These are phyloP conservation scores for Psittacula derbiana DNA, from an alignment of 2,797 vertebrate genomes.

Conservation along the genomic window DNA sequence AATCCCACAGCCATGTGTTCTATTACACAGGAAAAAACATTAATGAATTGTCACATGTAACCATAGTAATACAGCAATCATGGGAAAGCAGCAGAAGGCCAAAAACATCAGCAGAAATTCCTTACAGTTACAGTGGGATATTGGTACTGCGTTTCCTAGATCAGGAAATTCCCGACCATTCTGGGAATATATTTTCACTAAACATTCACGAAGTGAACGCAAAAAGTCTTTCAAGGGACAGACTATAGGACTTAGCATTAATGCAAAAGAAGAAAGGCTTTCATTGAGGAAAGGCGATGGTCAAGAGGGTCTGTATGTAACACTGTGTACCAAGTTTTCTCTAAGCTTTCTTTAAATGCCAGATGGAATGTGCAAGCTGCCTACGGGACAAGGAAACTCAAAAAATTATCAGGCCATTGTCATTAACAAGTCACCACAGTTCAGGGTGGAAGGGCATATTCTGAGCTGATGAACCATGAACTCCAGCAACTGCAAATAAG, in stretches of 20 bases:
- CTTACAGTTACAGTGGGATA: neutral
- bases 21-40: neutral
- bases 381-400: neutral
- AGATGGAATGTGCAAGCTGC: neutral
- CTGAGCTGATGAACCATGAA: neutral
- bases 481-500: neutral
- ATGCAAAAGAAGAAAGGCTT: neutral
- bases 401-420: neutral
- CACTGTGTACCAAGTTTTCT: neutral
- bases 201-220: accelerated
- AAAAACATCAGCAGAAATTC: neutral
- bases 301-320: accelerated
- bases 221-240: neutral
- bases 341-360: neutral
- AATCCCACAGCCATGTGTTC: neutral
- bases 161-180: neutral
- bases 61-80: accelerated
- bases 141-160: neutral
- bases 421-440: neutral
- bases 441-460: neutral
- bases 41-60: neutral
- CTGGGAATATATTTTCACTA: neutral
- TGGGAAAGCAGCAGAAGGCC: neutral
- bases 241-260: neutral
- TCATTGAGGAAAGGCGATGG: neutral